Conservation (phyloP, 1,140 invertebrate species). For the Stegodyphus mimosarum region DNA sequence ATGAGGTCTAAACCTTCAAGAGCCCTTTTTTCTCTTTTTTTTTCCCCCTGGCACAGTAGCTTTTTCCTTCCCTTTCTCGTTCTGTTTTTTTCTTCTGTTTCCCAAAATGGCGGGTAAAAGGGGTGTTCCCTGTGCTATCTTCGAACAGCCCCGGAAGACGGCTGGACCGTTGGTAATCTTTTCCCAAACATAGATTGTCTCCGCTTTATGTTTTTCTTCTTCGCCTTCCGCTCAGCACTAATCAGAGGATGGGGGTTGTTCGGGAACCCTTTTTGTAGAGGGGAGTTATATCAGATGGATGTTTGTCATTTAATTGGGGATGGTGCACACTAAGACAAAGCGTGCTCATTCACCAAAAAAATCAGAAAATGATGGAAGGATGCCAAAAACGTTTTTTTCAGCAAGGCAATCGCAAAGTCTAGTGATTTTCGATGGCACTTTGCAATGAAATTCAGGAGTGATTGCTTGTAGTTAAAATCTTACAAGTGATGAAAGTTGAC, state of each 20-base stretch:
- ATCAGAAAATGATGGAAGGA: too few relatives aligned
- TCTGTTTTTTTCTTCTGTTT: neutral
- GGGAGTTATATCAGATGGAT: too few relatives aligned
- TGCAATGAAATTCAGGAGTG: too few relatives aligned
- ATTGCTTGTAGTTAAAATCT: too few relatives aligned
- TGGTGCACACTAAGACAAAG: too few relatives aligned
- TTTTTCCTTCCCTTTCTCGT: neutral
- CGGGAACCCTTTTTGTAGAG: too few relatives aligned
- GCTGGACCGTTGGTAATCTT: slow-evolving; percentile 25
- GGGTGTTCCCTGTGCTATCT: neutral
- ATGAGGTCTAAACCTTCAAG: slow-evolving; percentile 44
- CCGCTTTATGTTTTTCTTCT: neutral
- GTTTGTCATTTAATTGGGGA: too few relatives aligned
- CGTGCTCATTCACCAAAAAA: too few relatives aligned
- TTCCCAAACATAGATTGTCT: slow-evolving; percentile 48
- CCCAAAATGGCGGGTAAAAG: slow-evolving; percentile 22
- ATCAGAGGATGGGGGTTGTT: slow-evolving; percentile 4
- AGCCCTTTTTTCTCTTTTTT: neutral
- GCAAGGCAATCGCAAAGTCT: too few relatives aligned
- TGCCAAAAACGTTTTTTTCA: too few relatives aligned
- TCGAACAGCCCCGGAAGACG: neutral
- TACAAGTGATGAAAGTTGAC: too few relatives aligned
- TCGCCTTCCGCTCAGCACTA: neutral
- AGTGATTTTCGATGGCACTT: too few relatives aligned
- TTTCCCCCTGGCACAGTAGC: neutral